A percentile compares a stretch with the other conserved stretches of the same genome.
These are phyloP conservation scores for Mesochorus sp. DNA, from an alignment of 2,888 invertebrate genomes.

Conservation along the genomic window DNA sequence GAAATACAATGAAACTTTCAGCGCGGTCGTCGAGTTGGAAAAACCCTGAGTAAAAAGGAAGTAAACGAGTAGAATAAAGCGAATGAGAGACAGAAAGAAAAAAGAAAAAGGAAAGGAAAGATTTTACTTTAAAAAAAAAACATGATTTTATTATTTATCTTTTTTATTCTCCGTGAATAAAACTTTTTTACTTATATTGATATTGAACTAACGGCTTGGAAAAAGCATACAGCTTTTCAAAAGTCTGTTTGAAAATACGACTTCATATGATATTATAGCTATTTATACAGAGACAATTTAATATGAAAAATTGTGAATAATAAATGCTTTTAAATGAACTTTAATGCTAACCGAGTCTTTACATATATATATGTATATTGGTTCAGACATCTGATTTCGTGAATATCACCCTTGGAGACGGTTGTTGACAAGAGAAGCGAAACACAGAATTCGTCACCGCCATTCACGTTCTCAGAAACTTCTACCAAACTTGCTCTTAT, in stretches of 20 bases:
- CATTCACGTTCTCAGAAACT: constrained; percentile 16
- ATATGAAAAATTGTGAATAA: too few relatives aligned
- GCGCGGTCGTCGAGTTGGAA: neutral
- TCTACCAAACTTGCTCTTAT: neutral
- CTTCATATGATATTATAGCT: too few relatives aligned
- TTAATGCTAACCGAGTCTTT: too few relatives aligned
- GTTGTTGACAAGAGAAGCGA: neutral
- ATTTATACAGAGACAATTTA: too few relatives aligned
- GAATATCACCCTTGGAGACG: neutral
- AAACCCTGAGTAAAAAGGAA: constrained; percentile 2
- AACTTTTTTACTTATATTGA: neutral
- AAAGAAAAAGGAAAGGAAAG: neutral
- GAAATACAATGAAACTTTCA: constrained; percentile 33
- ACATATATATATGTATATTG: too few relatives aligned
- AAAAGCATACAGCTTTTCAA: neutral
- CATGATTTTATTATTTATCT: too few relatives aligned
- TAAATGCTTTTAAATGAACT: too few relatives aligned
- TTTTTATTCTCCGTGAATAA: neutral
- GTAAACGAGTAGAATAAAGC: too few relatives aligned
- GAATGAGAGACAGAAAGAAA: neutral
- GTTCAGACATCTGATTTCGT: neutral
- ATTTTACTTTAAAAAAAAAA: too few relatives aligned
- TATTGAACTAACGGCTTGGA: neutral
- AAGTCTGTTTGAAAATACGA: neutral
- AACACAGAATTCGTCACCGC: neutral